Evolutionary conservation across 2,113 vertebrate genomes (phyloP), one percentile per base, ranked within the genome.

Genomic region (Sprattus sprattus): DNA sequence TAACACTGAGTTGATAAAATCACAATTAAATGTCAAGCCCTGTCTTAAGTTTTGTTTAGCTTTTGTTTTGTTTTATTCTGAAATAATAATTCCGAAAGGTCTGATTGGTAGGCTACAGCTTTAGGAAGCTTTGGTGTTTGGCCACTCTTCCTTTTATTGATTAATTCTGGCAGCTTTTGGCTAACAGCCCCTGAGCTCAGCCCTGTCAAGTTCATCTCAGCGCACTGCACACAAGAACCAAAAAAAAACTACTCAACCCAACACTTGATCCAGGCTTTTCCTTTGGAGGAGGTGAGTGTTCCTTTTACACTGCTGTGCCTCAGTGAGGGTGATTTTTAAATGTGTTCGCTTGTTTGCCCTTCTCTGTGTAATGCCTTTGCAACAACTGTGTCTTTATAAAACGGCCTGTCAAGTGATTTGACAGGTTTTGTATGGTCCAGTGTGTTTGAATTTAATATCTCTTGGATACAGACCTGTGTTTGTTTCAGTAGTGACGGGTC

Each of bases 141-240:
- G 54, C 71, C 84, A 78, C 84, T 87, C 60, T 84, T 78, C 49
- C 47, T 54, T 49, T 16, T 60, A 52, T 52, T 85, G 46, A 89
- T 52, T 85, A 44, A 89, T 84, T 52, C 81, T 89, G 90, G 91
- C 90, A 92, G 90, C 91, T 92, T 87, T 87, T 67, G 25, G 39
- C 82, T 84, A 60, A 54, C 81, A 32, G 71, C 64, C n/a, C 15
- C 57, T 71, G 84, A 90, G 82, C 87, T 85, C 80, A 81, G 60
- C 83, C 60, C 71, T 82, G 83, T 83, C 84, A 83, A 83, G 28
- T 83, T 83, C 82, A 88, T 75, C 85, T 85, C 86, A 82, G 83
- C 85, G 83, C 86, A 87, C 71, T 5, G 32, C 32, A 78, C 82
- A 85, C 54, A 88, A 85, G 78, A 83, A 82, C 82, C 45, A 20